phyloP scores from a whole-genome alignment of 2,797 vertebrate genomes.

The Gymnocypris eckloni region DNA sequence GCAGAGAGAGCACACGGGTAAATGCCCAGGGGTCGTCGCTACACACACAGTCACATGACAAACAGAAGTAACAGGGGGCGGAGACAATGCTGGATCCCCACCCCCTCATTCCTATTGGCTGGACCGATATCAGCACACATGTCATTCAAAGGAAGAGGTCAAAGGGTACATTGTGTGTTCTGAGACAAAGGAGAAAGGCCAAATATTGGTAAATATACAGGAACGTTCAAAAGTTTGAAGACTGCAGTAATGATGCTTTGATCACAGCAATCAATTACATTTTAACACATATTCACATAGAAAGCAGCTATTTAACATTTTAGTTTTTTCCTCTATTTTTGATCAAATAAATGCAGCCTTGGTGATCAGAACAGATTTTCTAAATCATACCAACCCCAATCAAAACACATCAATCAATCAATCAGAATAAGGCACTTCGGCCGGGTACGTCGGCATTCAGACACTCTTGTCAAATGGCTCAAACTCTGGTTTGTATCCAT shows the following conservation, averaged over 20 bases:
- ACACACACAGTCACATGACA: conserved; percentile 67
- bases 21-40: conserved; percentile 76
- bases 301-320: too few species aligned
- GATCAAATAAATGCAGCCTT: too few species aligned
- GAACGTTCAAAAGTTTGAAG: background rate
- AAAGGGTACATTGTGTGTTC: background rate
- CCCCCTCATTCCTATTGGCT: conserved; percentile 24
- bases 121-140: conserved; percentile 17
- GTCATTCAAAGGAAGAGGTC: conserved; percentile 1
- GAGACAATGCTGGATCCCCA: conserved; percentile 50
- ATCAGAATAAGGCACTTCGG: conserved; percentile 16
- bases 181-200: background rate
- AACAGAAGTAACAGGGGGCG: conserved; percentile 47
- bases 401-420: background rate
- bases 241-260: background rate
- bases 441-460: background rate
- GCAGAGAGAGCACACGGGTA: conserved; percentile 84
- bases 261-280: background rate
- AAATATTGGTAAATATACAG: conserved; percentile 1
- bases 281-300: background rate
- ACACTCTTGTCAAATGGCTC: background rate
- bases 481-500: background rate
- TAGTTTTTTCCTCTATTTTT: background rate
- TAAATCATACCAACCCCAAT: background rate
- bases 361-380: too few species aligned